phyloP scores from a whole-genome alignment of 2,113 vertebrate species.

The Xenopus borealis region DNA sequence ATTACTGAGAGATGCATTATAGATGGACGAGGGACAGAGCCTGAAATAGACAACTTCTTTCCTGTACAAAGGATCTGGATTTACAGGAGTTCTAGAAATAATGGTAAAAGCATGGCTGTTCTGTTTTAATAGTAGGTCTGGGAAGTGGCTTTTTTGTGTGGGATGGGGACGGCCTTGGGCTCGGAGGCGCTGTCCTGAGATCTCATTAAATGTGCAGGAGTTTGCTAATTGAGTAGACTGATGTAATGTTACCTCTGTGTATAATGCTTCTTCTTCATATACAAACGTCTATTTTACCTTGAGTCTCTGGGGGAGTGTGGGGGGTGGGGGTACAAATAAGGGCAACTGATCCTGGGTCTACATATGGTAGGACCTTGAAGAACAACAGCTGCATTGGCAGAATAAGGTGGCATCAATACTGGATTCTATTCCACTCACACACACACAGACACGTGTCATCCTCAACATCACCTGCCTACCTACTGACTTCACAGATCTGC shows the following conservation, averaged over 20 bases:
- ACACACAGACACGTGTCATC: too few relatives aligned
- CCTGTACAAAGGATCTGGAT: not conserved
- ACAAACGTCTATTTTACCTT: too few relatives aligned
- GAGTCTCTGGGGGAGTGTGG: too few relatives aligned
- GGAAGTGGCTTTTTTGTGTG: not conserved
- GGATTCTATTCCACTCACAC: too few relatives aligned
- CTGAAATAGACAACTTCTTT: not conserved
- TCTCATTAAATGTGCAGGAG: not conserved
- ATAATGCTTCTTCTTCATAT: too few relatives aligned
- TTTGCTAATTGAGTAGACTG: not conserved
- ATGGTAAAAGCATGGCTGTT: not conserved
- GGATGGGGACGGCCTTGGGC: not conserved
- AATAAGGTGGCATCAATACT: too few relatives aligned
- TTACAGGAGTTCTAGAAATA: not conserved
- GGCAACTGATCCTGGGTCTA: too few relatives aligned
- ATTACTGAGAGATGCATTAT: not conserved
- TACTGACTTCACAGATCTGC: too few relatives aligned
- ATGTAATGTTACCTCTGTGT: not conserved
- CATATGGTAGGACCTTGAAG: too few relatives aligned
- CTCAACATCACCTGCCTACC: too few relatives aligned
- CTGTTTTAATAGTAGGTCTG: not conserved
- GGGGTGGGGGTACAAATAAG: too few relatives aligned
- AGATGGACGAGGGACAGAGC: not conserved
- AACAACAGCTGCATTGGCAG: too few relatives aligned
- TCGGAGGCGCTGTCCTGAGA: not conserved